Conservation (phyloP, 2,113 vertebrate species). For the Physeter macrocephalus region DNA sequence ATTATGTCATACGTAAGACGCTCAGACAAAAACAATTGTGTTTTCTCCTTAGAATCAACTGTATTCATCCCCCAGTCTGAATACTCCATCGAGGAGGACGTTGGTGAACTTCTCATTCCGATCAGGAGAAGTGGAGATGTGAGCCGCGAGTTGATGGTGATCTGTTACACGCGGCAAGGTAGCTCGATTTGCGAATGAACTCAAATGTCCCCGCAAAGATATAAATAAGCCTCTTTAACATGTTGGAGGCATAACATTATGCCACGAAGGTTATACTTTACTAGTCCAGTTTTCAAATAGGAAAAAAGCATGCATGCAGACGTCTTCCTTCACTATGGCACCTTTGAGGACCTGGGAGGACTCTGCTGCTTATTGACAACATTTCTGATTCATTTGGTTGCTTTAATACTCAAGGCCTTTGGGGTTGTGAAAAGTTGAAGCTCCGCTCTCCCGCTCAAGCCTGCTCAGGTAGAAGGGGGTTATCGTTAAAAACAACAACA, state of each 20-base stretch:
- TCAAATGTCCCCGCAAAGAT: not conserved
- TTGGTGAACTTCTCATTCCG: slow-evolving; percentile 91
- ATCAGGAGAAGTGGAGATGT: slow-evolving; percentile 91
- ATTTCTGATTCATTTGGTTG: not conserved
- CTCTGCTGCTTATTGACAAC: too few species aligned
- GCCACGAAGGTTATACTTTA: not conserved
- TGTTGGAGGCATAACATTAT: not conserved
- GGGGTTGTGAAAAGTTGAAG: not conserved
- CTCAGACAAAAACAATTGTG: not conserved
- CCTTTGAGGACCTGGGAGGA: not conserved
- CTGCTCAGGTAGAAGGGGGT: not conserved
- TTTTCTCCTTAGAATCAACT: slow-evolving; percentile 86
- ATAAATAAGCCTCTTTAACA: not conserved
- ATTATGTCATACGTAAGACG: not conserved
- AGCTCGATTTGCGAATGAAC: not conserved
- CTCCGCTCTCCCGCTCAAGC: not conserved
- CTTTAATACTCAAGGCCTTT: not conserved
- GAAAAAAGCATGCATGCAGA: not conserved
- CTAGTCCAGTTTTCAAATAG: not conserved
- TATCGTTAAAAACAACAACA: not conserved
- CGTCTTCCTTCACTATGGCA: not conserved
- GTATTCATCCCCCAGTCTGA: slow-evolving; percentile 91
- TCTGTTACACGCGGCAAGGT: slow-evolving; percentile 95
- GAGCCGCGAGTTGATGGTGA: slow-evolving; percentile 93
- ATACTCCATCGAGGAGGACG: slow-evolving; percentile 88